Conservation (phyloP, 1,140 invertebrate genomes). For the Portunus trituberculatus region DNA sequence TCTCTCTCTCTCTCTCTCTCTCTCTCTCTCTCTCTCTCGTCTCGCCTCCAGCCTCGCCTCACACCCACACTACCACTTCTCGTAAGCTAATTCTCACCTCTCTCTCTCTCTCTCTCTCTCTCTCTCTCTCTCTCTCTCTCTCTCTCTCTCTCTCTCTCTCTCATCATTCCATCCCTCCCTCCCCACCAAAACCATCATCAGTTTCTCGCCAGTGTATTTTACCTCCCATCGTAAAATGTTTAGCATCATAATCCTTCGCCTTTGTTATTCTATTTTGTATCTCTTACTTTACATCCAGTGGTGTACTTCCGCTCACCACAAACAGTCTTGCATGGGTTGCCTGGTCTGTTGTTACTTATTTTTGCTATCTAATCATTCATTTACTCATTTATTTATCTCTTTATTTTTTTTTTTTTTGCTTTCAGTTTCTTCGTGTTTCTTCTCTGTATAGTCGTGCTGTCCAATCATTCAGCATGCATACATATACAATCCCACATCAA, state of each 20-base stretch:
- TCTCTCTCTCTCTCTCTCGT: not conserved
- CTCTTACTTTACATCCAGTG: too few species aligned
- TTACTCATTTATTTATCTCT: not conserved
- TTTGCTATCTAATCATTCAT: not conserved
- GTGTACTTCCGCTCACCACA: too few species aligned
- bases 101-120: slow-evolving; percentile 3
- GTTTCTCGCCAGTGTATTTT: too few species aligned
- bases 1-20: not conserved
- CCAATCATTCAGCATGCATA: too few species aligned
- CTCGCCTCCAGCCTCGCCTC: too few species aligned
- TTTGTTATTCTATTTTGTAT: not conserved
- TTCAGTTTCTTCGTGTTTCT: not conserved
- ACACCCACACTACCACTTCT: too few species aligned
- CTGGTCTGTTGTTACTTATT: too few species aligned
- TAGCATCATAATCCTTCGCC: not conserved
- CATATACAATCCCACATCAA: too few species aligned
- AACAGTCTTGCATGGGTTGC: too few species aligned
- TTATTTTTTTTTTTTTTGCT: not conserved
- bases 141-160: not conserved
- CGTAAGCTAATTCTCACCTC: not conserved
- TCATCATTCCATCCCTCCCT: not conserved
- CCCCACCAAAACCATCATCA: not conserved
- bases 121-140: not conserved
- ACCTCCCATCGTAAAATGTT: too few species aligned
- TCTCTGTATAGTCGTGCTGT: too few species aligned